Conservation (phyloP, 2,888 invertebrate genomes). For the Epinotia demarniana region DNA sequence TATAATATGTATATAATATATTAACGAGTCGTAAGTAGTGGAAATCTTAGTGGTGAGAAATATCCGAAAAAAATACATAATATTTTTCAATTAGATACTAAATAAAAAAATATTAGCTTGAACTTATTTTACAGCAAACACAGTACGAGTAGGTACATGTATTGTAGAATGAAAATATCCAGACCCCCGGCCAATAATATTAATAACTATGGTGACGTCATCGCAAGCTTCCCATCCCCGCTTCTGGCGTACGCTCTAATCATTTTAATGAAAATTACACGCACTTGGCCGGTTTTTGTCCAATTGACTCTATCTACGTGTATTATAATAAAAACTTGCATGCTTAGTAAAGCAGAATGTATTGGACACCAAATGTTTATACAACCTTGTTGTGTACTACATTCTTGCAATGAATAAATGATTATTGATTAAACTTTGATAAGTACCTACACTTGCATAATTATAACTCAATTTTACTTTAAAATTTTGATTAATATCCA, state of each 20-base stretch:
- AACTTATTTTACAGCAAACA: background rate
- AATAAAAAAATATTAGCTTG: no score
- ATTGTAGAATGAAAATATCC: slow-evolving; percentile 2
- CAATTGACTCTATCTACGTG: background rate
- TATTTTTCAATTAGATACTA: no score
- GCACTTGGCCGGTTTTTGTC: background rate
- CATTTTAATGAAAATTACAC: slow-evolving; percentile 20
- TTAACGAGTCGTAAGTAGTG: no score
- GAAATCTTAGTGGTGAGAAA: no score
- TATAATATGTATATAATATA: no score
- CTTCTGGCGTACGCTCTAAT: slow-evolving; percentile 13
- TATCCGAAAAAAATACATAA: no score
- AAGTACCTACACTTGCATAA: background rate
- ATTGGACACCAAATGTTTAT: no score
- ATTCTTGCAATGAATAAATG: no score
- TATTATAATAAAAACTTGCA: no score
- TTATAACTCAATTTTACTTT: background rate
- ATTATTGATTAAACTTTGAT: no score
- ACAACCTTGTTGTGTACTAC: no score
- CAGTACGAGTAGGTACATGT: background rate
- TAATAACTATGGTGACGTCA: slow-evolving; percentile 29
- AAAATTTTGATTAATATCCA: background rate
- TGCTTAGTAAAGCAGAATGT: no score
- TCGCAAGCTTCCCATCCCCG: slow-evolving; percentile 5
- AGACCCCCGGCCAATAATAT: slow-evolving; percentile 23